Percentiles rank a stretch among this genome's conserved stretches.
phyloP scores from a whole-genome alignment of 2,113 vertebrate species.

The Meleagris gallopavo region DNA sequence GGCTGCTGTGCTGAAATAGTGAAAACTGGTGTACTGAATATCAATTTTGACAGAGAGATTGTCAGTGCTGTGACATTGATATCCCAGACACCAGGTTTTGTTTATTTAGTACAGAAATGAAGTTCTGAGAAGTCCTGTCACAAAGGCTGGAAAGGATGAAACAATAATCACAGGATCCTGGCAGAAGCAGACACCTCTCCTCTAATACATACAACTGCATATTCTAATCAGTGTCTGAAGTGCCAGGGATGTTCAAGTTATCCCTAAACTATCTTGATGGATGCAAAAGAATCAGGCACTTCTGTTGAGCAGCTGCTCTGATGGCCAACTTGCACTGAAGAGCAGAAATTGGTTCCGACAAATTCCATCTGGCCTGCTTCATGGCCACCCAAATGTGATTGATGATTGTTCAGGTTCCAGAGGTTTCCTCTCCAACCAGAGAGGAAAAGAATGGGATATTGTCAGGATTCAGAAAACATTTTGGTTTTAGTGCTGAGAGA shows the following conservation, averaged over 20 bases:
- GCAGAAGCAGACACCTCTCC: background rate
- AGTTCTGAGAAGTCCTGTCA: background rate
- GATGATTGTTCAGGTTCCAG: background rate
- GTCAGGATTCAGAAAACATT: slow-evolving; percentile 29
- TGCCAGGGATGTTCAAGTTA: background rate
- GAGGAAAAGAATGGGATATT: background rate
- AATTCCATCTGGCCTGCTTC: background rate
- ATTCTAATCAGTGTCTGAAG: slow-evolving; percentile 12
- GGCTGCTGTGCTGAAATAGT: background rate
- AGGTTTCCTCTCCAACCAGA: too few species aligned
- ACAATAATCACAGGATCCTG: background rate
- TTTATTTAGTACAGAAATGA: slow-evolving; percentile 1
- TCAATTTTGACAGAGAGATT: background rate
- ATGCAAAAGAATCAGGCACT: slow-evolving; percentile 3
- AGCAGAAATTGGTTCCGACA: background rate
- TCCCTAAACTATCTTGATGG: slow-evolving; percentile 40
- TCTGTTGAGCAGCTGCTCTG: background rate
- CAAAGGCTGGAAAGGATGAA: background rate
- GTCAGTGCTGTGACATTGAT: background rate
- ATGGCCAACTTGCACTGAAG: background rate
- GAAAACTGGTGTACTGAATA: background rate
- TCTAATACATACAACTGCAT: background rate
- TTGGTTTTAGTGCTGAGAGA: background rate
- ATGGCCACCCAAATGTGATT: background rate
- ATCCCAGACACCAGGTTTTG: background rate